A percentile compares a stretch with the other conserved stretches of the same genome.
Conservation (phyloP, 2,888 invertebrate genomes). For the Cotesia congregata region DNA sequence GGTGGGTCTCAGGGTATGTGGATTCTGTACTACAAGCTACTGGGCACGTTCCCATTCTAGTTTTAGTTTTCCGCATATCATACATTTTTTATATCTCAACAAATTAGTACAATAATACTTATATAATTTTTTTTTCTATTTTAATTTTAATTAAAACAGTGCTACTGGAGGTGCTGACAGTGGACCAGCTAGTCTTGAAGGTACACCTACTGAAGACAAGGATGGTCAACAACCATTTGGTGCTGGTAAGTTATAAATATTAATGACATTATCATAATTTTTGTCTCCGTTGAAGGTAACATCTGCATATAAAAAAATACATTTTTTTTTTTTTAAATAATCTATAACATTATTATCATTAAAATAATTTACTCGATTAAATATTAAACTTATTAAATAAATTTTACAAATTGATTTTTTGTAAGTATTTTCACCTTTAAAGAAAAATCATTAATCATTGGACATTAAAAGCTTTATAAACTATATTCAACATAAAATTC, state of each 20-base stretch:
- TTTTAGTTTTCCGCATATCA: constrained; percentile 38
- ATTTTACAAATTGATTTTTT: too few relatives aligned
- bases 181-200: constrained; percentile 83
- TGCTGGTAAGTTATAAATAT: constrained; percentile 74
- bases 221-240: constrained; percentile 81
- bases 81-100: not conserved
- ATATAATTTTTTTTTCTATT: constrained; percentile 23
- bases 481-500: too few relatives aligned
- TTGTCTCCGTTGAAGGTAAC: too few relatives aligned
- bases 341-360: too few relatives aligned
- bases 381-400: too few relatives aligned
- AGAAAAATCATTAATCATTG: too few relatives aligned
- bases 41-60: constrained; percentile 40
- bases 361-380: too few relatives aligned
- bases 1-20: constrained; percentile 65
- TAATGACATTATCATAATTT: too few relatives aligned
- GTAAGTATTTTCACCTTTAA: too few relatives aligned
- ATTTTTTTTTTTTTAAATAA: too few relatives aligned
- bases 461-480: too few relatives aligned
- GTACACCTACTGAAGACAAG: constrained; percentile 85
- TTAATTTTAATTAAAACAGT: constrained; percentile 71
- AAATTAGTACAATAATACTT: constrained; percentile 14
- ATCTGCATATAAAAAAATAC: too few relatives aligned
- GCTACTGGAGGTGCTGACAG: constrained; percentile 94
- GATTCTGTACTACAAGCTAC: constrained; percentile 53